phyloP scores from a whole-genome alignment of 2,888 invertebrate genomes.

The Dorcus parallelipipedus region DNA sequence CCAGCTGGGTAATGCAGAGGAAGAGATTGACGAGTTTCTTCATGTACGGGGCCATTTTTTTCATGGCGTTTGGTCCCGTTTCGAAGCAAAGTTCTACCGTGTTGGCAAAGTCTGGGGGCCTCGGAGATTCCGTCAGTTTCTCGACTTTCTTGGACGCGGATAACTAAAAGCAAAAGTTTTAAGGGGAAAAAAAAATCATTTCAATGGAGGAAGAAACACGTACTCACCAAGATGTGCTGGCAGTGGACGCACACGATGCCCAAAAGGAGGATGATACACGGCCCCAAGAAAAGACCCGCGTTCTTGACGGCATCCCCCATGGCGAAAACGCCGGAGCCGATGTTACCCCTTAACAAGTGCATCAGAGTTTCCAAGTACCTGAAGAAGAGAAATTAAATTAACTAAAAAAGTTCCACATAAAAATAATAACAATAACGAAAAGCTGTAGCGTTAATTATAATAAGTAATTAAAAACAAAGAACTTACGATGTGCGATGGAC shows the following conservation, averaged over 20 bases:
- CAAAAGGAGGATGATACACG: slow-evolving; percentile 72
- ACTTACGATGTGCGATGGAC: slow-evolving; percentile 70
- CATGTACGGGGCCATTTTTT: slow-evolving; percentile 61
- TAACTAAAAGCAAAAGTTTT: slow-evolving; percentile 51
- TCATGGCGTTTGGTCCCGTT: slow-evolving; percentile 66
- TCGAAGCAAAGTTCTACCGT: slow-evolving; percentile 80
- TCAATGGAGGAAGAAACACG: no score
- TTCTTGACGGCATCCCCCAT: slow-evolving; percentile 94
- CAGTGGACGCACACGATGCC: slow-evolving; percentile 88
- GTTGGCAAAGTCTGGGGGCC: slow-evolving; percentile 71
- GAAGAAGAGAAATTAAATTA: slow-evolving; percentile 14
- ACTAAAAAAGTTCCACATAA: no score
- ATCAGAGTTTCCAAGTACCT: slow-evolving; percentile 86
- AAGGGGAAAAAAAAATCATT: no score
- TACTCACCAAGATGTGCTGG: slow-evolving; percentile 82
- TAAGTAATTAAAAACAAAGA: slow-evolving; percentile 3
- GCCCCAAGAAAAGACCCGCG: slow-evolving; percentile 82
- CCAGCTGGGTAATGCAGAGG: slow-evolving; percentile 92
- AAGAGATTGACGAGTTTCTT: slow-evolving; percentile 77
- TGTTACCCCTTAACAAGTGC: slow-evolving; percentile 91
- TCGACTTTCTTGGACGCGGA: slow-evolving; percentile 68
- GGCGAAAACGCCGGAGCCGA: slow-evolving; percentile 93
- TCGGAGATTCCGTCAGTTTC: slow-evolving; percentile 54
- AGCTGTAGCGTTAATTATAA: no score
- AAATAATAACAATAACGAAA: no score